Evolutionary conservation across 2,888 invertebrate genomes (phyloP).

Genomic region (Pristionchus mayeri): DNA sequence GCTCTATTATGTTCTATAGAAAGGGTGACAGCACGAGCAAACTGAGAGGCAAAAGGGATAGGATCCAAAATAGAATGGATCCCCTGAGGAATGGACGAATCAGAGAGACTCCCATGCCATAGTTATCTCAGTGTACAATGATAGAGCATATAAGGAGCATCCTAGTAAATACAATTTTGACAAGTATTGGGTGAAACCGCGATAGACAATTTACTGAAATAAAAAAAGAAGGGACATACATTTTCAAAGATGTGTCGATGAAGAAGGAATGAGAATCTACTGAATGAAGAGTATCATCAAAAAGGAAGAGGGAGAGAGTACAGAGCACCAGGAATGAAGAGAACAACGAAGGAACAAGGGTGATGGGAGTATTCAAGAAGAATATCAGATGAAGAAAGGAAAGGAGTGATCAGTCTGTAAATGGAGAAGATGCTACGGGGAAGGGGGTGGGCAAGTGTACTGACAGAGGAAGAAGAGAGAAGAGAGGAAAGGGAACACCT

Average conservation of each 20-base stretch:
- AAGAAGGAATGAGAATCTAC: not conserved
- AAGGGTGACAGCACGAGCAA: not conserved
- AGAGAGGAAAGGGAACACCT: conserved; percentile 3
- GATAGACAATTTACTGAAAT: not conserved
- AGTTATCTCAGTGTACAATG: not conserved
- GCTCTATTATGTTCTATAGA: not conserved
- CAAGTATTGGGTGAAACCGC: not conserved
- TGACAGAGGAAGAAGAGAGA: not conserved
- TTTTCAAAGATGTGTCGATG: not conserved
- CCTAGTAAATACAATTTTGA: conserved; percentile 3
- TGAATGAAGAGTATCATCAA: not conserved
- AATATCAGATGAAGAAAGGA: not conserved
- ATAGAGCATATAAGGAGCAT: not conserved
- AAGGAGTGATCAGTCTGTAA: no score
- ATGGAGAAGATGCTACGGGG: not conserved
- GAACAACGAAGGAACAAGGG: not conserved
- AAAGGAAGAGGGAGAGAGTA: not conserved
- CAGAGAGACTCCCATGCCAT: not conserved
- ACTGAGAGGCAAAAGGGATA: not conserved
- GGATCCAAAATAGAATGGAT: not conserved
- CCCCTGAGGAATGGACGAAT: not conserved
- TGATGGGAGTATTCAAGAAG: not conserved
- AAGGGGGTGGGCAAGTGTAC: not conserved
- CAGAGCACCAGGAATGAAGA: not conserved
- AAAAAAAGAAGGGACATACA: not conserved